Evolutionary conservation across 2,113 vertebrate species (phyloP).

Genomic region (Myotis davidii): DNA sequence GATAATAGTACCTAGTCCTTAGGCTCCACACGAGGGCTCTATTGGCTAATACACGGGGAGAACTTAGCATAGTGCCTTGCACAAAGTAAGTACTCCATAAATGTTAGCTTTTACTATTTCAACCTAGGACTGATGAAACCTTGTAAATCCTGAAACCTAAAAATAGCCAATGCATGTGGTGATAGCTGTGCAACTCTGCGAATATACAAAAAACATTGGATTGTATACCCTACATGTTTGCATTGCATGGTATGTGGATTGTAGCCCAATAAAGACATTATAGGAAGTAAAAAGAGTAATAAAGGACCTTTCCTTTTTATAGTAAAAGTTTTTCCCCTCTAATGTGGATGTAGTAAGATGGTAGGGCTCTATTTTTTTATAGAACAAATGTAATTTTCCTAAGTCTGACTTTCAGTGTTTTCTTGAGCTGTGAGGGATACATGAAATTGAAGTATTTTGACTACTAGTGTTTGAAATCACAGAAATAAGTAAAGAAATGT

Average conservation of each 20-base stretch:
- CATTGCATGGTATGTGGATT: not conserved
- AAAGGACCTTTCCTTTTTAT: not conserved
- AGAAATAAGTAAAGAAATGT: not conserved
- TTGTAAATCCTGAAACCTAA: not conserved
- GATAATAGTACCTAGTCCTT: too few relatives aligned
- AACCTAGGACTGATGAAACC: not conserved
- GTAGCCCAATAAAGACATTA: not conserved
- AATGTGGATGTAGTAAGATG: not conserved
- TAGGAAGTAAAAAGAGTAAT: not conserved
- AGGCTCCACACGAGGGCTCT: not conserved
- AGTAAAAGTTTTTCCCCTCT: not conserved
- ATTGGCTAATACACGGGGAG: rapidly evolving
- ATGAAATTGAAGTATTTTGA: conserved; percentile 19
- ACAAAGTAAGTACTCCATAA: not conserved
- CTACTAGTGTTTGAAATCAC: not conserved
- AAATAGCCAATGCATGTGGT: not conserved
- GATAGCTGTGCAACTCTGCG: not conserved
- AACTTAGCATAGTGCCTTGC: not conserved
- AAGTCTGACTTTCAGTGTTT: conserved; percentile 21
- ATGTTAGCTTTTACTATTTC: not conserved
- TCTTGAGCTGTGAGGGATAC: not conserved
- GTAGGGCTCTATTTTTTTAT: not conserved
- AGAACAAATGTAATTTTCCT: conserved; percentile 25
- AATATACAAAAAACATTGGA: not conserved
- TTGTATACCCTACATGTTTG: not conserved